A percentile compares a stretch with the other conserved stretches of the same genome.
These are phyloP conservation scores for Sisor rabdophorus DNA, from an alignment of 2,113 vertebrate genomes.

Conservation along the genomic window DNA sequence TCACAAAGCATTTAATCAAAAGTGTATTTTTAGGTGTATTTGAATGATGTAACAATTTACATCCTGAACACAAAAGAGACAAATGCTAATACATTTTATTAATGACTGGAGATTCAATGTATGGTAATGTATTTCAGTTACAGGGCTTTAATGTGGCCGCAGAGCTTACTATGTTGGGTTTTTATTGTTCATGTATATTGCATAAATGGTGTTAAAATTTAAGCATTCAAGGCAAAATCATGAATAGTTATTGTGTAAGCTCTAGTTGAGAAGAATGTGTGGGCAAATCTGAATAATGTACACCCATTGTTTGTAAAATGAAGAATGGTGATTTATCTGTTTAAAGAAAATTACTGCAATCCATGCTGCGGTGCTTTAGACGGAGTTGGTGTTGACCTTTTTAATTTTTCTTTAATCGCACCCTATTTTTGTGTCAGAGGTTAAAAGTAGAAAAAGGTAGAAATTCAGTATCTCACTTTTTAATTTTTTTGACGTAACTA, in stretches of 20 bases:
- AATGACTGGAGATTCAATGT: conserved; percentile 25
- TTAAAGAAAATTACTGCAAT: conserved; percentile 31
- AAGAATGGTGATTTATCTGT: conserved; percentile 14
- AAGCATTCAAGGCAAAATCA: conserved; percentile 8
- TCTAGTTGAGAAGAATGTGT: conserved; percentile 49
- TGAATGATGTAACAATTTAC: conserved; percentile 15
- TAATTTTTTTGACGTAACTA: neutral
- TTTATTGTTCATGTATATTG: conserved; percentile 22
- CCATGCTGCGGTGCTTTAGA: neutral
- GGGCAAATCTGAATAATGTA: conserved; percentile 49
- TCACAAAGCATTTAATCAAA: conserved; percentile 8
- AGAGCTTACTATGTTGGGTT: conserved; percentile 10
- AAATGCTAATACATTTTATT: conserved; percentile 37
- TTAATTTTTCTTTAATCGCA: neutral
- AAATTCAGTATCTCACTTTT: neutral
- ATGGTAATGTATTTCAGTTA: conserved; percentile 38
- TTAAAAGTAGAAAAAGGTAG: neutral
- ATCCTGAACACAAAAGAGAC: conserved; percentile 17
- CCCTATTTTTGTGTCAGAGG: neutral
- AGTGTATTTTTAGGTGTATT: conserved; percentile 2
- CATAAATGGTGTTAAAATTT: conserved; percentile 35
- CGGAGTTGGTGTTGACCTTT: neutral
- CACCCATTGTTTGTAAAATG: conserved; percentile 40
- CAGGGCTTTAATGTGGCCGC: neutral
- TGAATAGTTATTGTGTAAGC: conserved; percentile 49